Evolutionary conservation across 1,140 invertebrate genomes (phyloP).

Genomic region (Meloidogyne hapla): DNA sequence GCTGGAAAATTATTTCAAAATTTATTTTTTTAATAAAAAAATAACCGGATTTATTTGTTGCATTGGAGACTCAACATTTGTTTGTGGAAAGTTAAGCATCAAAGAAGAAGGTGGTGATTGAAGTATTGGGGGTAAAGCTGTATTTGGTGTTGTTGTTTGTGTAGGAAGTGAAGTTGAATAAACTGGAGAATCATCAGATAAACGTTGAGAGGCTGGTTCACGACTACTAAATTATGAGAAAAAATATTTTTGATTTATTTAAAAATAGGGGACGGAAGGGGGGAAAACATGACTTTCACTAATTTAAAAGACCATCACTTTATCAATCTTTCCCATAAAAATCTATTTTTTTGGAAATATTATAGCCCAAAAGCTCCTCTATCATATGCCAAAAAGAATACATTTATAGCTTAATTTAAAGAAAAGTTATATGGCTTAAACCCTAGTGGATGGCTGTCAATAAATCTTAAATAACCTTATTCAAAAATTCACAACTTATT

Average conservation of each 20-base stretch:
- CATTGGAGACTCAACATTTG: not conserved
- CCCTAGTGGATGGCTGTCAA: too few species aligned
- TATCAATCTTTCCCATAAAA: too few species aligned
- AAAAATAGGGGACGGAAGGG: too few species aligned
- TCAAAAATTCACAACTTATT: too few species aligned
- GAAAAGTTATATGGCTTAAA: too few species aligned
- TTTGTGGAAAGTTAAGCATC: not conserved
- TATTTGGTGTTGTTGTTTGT: not conserved
- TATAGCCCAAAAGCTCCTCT: too few species aligned
- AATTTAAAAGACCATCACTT: too few species aligned
- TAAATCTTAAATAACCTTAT: too few species aligned
- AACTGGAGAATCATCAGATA: not conserved
- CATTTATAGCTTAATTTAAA: too few species aligned
- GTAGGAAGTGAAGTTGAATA: not conserved
- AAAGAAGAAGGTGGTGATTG: not conserved
- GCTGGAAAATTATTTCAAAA: not conserved
- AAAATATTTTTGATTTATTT: not conserved
- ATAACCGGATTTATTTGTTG: not conserved
- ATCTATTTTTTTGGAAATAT: too few species aligned
- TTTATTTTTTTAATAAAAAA: not conserved
- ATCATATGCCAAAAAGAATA: too few species aligned
- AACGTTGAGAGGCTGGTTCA: not conserved
- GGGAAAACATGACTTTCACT: too few species aligned
- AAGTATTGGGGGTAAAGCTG: not conserved
- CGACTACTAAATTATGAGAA: not conserved